phyloP scores from a whole-genome alignment of 2,113 vertebrate species.

The Malurus elegans region DNA sequence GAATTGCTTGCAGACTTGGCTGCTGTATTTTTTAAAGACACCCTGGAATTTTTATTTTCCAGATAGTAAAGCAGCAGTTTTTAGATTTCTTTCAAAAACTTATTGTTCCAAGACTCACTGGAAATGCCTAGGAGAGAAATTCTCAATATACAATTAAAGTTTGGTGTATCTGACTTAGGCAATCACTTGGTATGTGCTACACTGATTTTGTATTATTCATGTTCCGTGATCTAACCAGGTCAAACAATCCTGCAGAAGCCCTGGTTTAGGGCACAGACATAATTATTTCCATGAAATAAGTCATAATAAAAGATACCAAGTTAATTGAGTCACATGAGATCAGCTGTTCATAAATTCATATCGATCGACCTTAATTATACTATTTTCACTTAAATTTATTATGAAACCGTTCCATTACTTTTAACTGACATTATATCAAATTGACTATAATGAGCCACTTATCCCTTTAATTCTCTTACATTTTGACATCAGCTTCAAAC shows the following conservation, averaged over 20 bases:
- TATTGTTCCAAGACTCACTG: not conserved
- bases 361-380: not conserved
- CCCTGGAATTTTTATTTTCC: not conserved
- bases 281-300: not conserved
- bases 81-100: not conserved
- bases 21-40: not conserved
- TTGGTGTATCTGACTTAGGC: not conserved
- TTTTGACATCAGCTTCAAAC: not conserved
- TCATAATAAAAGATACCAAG: not conserved
- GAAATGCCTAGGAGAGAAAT: not conserved
- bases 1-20: not conserved
- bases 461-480: not conserved
- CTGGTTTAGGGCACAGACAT: not conserved
- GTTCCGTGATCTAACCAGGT: not conserved
- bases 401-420: not conserved
- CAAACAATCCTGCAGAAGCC: not conserved
- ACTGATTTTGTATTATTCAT: not conserved
- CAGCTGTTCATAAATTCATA: not conserved
- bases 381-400: not conserved
- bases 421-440: not conserved
- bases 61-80: not conserved
- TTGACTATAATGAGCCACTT: not conserved
- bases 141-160: not conserved
- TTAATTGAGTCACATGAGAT: not conserved
- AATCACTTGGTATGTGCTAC: not conserved